Evolutionary conservation across 2,797 vertebrate species (phyloP), one percentile per base, ranked within the genome.

Genomic region (Scleropages formosus): DNA sequence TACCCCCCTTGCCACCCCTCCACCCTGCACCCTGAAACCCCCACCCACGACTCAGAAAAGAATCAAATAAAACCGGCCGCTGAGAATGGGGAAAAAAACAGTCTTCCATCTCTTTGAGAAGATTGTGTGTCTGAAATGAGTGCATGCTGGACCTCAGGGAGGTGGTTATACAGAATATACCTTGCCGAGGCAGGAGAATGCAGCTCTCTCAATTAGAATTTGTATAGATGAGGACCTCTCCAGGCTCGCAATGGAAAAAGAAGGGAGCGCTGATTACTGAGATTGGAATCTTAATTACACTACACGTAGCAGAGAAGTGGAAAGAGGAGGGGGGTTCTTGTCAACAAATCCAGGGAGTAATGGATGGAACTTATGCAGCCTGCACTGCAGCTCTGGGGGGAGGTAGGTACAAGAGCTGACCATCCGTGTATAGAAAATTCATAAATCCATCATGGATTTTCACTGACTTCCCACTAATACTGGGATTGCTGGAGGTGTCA

Each of bases 281-380:
- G 81, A 86, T 75, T 44, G 78, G 74, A 73, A 82, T 85, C 78
- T 81, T 73, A 78, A 80, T 80, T 77, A 80, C 79, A 62, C 44
- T 75, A 75, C n/a, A 69, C 20, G 56, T 75, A 80, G 60, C 77
- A 59, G 72, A 75, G n/a, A 31, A 58, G 71, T n/a, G 1, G 53
- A 11, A 53, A 12, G 26, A 49, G 49, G 22, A 26, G 8, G 51
- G 51, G 51, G 51, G 20, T 18, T 44, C 53, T 70, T 80, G 46
- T 66, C 66, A 56, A 24, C 31, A 39, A 39, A 39, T 39, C 31
- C 82, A 66, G 62, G 60, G 78, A 75, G 78, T 83, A 87, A 81
- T 83, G 79, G 82, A 81, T 44, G 75, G 78, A 85, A 80, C 83
- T 78, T 73, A 77, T 81, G 67, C 81, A 81, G 80, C 47, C 63